Percentiles rank a stretch among this genome's conserved stretches.
Evolutionary conservation across 1,140 invertebrate genomes (phyloP).

Genomic region (Pararge aegeria): DNA sequence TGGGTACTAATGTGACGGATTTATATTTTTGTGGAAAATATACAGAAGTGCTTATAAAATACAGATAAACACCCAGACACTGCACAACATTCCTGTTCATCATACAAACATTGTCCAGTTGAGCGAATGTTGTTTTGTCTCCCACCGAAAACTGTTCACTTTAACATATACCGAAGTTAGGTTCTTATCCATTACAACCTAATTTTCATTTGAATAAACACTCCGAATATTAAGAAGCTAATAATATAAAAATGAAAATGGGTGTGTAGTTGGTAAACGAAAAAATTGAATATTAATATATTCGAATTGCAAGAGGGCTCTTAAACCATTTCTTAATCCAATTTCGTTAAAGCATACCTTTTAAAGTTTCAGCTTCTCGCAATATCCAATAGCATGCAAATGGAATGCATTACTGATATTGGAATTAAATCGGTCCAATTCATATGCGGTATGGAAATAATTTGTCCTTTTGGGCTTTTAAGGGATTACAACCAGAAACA

Average conservation of each 20-base stretch:
- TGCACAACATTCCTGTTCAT: too few species aligned
- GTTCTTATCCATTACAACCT: too few species aligned
- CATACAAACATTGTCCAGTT: too few species aligned
- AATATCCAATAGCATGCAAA: constrained; percentile 24
- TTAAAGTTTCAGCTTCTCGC: constrained; percentile 15
- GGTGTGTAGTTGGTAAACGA: background rate
- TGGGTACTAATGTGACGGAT: too few species aligned
- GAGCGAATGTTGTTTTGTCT: too few species aligned
- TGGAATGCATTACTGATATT: constrained; percentile 34
- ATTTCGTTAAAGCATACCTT: constrained; percentile 14
- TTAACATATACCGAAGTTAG: too few species aligned
- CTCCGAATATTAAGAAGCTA: background rate
- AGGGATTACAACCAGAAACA: constrained; percentile 7
- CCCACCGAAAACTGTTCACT: too few species aligned
- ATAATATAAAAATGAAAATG: too few species aligned
- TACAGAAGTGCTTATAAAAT: too few species aligned
- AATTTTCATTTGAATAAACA: background rate
- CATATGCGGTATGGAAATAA: constrained; percentile 1
- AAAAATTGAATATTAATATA: constrained; percentile 3
- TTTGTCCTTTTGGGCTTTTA: constrained; percentile 16
- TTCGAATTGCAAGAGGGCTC: constrained; percentile 1
- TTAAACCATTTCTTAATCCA: constrained; percentile 7
- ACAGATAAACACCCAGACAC: too few species aligned
- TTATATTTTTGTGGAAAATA: too few species aligned
- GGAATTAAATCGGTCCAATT: constrained; percentile 16